Evolutionary conservation across 1,140 invertebrate species (phyloP), one percentile per base, ranked within the genome.

Genomic region (Atta cephalotes): DNA sequence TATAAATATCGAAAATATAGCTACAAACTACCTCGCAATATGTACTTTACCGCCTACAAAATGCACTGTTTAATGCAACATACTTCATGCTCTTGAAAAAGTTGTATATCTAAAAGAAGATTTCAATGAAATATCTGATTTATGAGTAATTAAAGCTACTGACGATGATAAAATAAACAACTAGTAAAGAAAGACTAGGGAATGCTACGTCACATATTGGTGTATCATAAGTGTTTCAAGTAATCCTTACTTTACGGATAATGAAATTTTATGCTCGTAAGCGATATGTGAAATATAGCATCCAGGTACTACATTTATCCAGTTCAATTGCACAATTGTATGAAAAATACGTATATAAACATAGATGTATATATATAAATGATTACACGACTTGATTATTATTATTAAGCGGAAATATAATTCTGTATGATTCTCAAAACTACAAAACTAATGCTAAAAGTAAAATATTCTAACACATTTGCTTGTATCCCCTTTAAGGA

Each of bases 331-430:
- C 45, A 79, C 72, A 78, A 51, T 72, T 76, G 89, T 92, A 93
- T 91, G 90, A 91, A 92, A 93, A 92, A 93, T 92, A 92, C 88
- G 86, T 88, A 89, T 88, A 68, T 88, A 88, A 85, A 70, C n/a
- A 74, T 88, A 39, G 80, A 87, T 81, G 58, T 89, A 88, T 84
- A 87, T 81, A 53, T 91, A 88, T 79, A 92, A 89, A 89, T 85
- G 72, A 87, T 81, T 58, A 87, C n/a, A 82, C 35, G 62, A 85
- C 79, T 86, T 80, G 81, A 87, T 89, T 72, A 82, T 72, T 92
- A 86, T 84, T 92, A 86, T 84, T 70, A 90, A 90, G 77, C 80
- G 72, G 65, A 90, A 88, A 87, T 90, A 90, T 85, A 90, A 71
- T 90, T 80, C 51, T 25, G 63, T 74, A 74, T 70, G 79, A 66